Evolutionary conservation across 2,113 vertebrate genomes (phyloP).

Genomic region (Felis chaus): DNA sequence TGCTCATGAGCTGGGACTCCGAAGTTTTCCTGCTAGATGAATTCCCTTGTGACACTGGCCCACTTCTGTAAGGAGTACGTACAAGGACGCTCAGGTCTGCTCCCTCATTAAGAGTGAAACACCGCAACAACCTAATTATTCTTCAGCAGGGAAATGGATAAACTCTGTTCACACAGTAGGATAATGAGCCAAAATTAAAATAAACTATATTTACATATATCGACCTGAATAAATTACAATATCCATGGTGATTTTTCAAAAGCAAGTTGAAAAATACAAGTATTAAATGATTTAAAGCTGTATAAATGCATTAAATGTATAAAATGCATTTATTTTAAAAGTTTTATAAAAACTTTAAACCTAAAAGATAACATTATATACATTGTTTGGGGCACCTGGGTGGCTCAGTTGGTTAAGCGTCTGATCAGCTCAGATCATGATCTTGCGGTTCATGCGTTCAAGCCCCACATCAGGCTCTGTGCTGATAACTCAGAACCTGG

Average conservation of each 20-base stretch:
- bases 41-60: background rate
- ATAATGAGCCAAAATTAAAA: constrained; percentile 31
- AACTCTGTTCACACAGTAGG: background rate
- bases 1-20: background rate
- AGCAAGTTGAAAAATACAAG: background rate
- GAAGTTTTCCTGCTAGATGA: background rate
- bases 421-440: no score
- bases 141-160: background rate
- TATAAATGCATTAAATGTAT: background rate
- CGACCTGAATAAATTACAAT: background rate
- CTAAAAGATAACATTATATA: background rate
- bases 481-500: no score
- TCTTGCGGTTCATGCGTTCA: no score
- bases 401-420: no score
- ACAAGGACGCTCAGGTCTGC: background rate
- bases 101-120: background rate
- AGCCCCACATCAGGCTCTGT: no score
- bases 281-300: background rate
- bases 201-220: background rate
- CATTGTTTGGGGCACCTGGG: background rate
- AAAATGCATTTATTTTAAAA: background rate
- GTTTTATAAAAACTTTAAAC: background rate
- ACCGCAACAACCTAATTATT: background rate
- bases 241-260: background rate
- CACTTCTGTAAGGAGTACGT: background rate